Base-by-base conservation (phyloP, 2,113 vertebrate species). In the Cyphomyrus plagiostoma region DNA sequence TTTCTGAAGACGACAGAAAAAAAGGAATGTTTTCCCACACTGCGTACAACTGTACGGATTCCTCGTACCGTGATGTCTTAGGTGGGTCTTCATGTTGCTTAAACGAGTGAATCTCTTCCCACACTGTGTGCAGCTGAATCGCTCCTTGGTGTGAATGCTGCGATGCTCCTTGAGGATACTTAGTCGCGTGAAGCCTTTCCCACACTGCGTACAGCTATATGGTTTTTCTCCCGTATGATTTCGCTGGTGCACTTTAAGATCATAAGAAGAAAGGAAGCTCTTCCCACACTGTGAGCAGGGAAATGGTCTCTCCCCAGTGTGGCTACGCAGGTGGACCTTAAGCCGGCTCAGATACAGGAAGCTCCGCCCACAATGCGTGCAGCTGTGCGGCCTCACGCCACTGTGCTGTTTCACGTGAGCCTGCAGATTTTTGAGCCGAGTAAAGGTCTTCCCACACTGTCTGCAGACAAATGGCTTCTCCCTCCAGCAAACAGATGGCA, bases 1-100 rank as follows among this genome's bases (percentile, higher is more conserved):
- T 0, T 96, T 95, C 90, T 97, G 96, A 49, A 97, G 90, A 88
- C 97, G 96, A 62, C 96, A 97, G 26, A 91, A 94, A 87, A 96
- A 96, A 86, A 96, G 94, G 92, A 97, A 97, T 84, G 96, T 95
- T 88, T 97, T 97, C 7, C 95, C 96, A 8, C 97, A 97, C n/a
- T 92, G 95, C 0, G 95, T 66, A 58, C 97, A 97, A 19, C 91
- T 95, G 85, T 94, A 94, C 62, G 96, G 96, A 91, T 95, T 96
- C 15, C 93, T 94, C 5, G 95, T 91, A 1, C 95, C 92, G 53
- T 97, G 97, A 92, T 94, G 95, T 89, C 96, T 94, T 91, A 96
- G 92, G 86, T 98, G 97, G 56, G 95, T 92, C 88, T 95, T 96
- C 42, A 97, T 94, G 11, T 95, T 95, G 2, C 96, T 96, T 92